Conservation (phyloP, 2,113 vertebrate genomes). For the Hyperopisus bebe region DNA sequence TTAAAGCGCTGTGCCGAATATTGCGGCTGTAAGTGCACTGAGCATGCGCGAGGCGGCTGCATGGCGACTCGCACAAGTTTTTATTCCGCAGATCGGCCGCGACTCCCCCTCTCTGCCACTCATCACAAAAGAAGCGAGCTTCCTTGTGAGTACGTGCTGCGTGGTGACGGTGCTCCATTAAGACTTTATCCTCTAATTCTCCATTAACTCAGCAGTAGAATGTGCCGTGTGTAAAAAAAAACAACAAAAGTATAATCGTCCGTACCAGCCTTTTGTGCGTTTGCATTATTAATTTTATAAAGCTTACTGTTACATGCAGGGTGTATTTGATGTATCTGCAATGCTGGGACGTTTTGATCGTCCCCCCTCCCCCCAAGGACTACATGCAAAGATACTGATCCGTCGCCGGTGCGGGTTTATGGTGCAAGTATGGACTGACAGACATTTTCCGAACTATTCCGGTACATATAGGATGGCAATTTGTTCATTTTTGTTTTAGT, state of each 20-base stretch:
- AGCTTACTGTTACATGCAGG: neutral
- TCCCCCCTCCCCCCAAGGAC: neutral
- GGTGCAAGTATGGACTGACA: neutral
- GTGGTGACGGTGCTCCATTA: neutral
- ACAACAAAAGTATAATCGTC: neutral
- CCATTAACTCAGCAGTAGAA: neutral
- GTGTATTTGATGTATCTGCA: neutral
- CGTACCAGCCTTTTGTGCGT: neutral
- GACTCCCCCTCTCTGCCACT: neutral
- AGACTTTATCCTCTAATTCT: neutral
- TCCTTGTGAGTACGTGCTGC: neutral
- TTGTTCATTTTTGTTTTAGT: neutral
- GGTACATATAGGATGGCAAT: neutral
- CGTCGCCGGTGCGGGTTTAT: neutral
- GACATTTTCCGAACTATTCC: neutral
- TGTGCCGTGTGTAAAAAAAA: neutral
- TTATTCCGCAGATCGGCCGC: neutral
- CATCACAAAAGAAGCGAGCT: neutral
- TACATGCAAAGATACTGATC: neutral
- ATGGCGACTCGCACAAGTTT: constrained; percentile 15
- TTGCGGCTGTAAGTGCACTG: constrained; percentile 15
- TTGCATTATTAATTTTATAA: neutral
- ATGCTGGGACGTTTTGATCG: neutral
- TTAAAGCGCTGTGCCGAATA: neutral
- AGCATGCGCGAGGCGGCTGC: constrained; percentile 29